Base-by-base conservation (phyloP, 2,888 invertebrate genomes). In the Morpho achilles region DNA sequence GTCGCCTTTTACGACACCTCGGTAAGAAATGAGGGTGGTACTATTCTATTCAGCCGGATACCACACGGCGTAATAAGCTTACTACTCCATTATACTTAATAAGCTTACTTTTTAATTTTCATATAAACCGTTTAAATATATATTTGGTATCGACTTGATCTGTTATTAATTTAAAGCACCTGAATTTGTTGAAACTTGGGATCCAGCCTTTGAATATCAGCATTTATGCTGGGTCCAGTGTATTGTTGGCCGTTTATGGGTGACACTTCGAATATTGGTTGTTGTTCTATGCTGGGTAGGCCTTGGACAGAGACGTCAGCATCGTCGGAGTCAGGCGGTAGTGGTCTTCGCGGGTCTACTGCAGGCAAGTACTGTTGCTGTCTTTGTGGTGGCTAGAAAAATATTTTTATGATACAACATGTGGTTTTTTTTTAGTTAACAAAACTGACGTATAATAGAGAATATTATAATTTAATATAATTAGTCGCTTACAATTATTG, bases 301-400 rank as follows among this genome's bases (percentile, higher is more conserved):
- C 89, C 89, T 68, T 87, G 88, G 56, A 90, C 89, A 8, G 86
- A 83, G 0, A 90, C 80, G 56, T 88, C 88, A 32, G 71, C 79
- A 7, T 68, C 65, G 1, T 80, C 84, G 53, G 77, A 76, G 53
- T 74, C 73, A 39, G 75, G 67, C 16, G 52, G 58, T 32, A 64
- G 40, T 5, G 78, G 78, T 32, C 73, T 76, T 7, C 86, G 77
- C 7, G 86, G 86, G 51, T 87, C 83, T 0, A 80, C 60, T 0
- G 84, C 81, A 1, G 86, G 87, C 2, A 82, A 70, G 63, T 86
- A 87, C 32, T 32, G 32, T 48, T 79, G 69, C 49, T 79, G 74
- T 22, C 68, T 65, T 68, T 67, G 68, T 40, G 69, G 67, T 39
- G 54, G 55, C 69, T 72, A 56, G 16, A 16, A 5, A 46, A 7